phyloP scores from a whole-genome alignment of 2,797 vertebrate genomes.

The Myripristis murdjan region DNA sequence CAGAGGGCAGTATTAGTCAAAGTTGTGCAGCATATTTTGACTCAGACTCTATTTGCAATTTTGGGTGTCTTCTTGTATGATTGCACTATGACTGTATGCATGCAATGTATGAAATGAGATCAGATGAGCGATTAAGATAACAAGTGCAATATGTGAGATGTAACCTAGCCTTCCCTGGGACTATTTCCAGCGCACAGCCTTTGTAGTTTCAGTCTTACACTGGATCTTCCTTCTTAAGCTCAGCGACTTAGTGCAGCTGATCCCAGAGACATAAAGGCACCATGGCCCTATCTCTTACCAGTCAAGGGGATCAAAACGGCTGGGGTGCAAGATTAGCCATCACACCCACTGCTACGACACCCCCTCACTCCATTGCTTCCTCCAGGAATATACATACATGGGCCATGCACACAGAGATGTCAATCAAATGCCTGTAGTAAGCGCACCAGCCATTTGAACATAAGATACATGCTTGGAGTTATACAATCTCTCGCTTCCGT shows the following conservation, averaged over 20 bases:
- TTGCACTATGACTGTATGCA: constrained; percentile 24
- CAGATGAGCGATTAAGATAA: constrained; percentile 38
- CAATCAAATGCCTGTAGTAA: constrained; percentile 65
- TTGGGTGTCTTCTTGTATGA: constrained; percentile 19
- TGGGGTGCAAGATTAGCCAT: constrained; percentile 67
- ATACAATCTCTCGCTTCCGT: neutral
- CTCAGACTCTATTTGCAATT: constrained; percentile 13
- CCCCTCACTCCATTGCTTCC: constrained; percentile 13
- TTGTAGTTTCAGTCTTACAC: constrained; percentile 77
- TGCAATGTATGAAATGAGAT: constrained; percentile 35
- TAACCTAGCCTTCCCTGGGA: constrained; percentile 44
- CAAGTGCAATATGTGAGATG: constrained; percentile 52
- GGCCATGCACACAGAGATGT: constrained; percentile 58
- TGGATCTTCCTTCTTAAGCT: constrained; percentile 81
- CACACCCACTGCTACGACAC: constrained; percentile 51
- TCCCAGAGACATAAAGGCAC: constrained; percentile 86
- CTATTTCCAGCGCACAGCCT: constrained; percentile 74
- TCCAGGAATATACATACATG: constrained; percentile 56
- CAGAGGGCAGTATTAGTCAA: constrained; percentile 68
- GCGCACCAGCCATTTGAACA: constrained; percentile 63
- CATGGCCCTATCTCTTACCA: constrained; percentile 73
- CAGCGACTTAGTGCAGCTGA: constrained; percentile 81
- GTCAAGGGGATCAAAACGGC: constrained; percentile 72
- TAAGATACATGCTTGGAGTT: constrained; percentile 52
- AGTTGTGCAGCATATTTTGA: constrained; percentile 15